A percentile compares a stretch with the other conserved stretches of the same genome.
Conservation (phyloP, 2,113 vertebrate species). For the Lepisosteus oculatus region DNA sequence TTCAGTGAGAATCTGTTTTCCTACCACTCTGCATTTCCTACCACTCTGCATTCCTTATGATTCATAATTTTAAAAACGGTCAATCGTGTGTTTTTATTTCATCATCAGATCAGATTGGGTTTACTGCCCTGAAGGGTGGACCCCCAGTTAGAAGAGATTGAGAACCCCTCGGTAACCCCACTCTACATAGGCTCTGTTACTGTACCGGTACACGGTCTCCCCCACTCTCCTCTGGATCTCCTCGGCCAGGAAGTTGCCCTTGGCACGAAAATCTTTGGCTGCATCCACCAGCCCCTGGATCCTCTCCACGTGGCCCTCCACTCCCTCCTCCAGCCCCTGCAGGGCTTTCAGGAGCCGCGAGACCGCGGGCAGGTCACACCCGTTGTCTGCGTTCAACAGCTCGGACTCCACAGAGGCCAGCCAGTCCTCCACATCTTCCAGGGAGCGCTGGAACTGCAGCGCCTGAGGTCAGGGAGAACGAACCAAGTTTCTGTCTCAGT, state of each 20-base stretch:
- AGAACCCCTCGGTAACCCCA: too few relatives aligned
- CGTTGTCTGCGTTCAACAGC: conserved; percentile 52
- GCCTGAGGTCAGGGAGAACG: conserved; percentile 54
- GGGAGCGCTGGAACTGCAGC: conserved; percentile 65
- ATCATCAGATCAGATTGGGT: too few relatives aligned
- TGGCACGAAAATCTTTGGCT: conserved; percentile 56
- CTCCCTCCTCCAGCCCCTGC: conserved; percentile 71
- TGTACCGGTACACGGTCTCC: conserved; percentile 69
- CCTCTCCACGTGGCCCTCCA: conserved; percentile 57
- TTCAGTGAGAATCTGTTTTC: too few relatives aligned
- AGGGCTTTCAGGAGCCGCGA: conserved; percentile 69
- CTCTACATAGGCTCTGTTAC: too few relatives aligned
- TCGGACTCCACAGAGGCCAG: conserved; percentile 68
- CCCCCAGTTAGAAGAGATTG: too few relatives aligned
- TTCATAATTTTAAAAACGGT: too few relatives aligned
- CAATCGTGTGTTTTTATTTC: background rate
- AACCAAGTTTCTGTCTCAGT: background rate
- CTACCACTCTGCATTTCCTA: too few relatives aligned
- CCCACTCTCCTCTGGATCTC: conserved; percentile 69
- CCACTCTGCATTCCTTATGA: too few relatives aligned
- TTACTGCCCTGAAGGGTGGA: too few relatives aligned
- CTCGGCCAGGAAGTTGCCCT: conserved; percentile 72
- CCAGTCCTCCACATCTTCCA: conserved; percentile 75
- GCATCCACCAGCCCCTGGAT: conserved; percentile 66
- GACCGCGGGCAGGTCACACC: conserved; percentile 61